Percentiles rank a stretch among this genome's conserved stretches.
phyloP scores from a whole-genome alignment of 2,888 invertebrate species.

The Dolichomitus sp. region DNA sequence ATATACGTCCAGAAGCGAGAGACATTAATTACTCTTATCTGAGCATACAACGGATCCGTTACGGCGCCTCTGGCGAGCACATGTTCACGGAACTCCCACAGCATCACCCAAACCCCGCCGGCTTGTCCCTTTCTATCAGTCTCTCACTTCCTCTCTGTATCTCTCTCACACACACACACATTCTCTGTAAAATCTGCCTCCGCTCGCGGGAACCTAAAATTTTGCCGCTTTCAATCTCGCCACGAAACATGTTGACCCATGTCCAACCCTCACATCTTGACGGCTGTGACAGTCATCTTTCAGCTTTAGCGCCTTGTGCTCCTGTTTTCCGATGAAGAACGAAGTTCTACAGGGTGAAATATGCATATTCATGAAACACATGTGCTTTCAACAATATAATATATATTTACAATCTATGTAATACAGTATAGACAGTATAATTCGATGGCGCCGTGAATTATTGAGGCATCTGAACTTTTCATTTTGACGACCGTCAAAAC shows the following conservation, averaged over 20 bases:
- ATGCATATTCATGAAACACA: not conserved
- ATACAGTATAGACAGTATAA: not conserved
- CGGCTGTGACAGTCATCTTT: constrained; percentile 21
- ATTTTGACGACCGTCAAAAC: too few relatives aligned
- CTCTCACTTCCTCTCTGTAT: constrained; percentile 66
- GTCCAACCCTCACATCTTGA: constrained; percentile 51
- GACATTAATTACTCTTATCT: constrained; percentile 82
- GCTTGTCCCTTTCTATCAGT: constrained; percentile 54
- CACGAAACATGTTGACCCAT: constrained; percentile 67
- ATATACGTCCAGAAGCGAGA: constrained; percentile 66
- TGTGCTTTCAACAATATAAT: not conserved
- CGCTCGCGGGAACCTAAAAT: constrained; percentile 42
- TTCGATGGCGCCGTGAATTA: not conserved
- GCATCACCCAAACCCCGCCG: constrained; percentile 49
- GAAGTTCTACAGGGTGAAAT: not conserved
- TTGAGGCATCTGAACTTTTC: too few relatives aligned
- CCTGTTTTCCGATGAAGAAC: not conserved
- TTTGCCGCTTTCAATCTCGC: constrained; percentile 59
- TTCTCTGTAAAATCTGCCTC: constrained; percentile 57
- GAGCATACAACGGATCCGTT: constrained; percentile 79
- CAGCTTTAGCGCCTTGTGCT: not conserved
- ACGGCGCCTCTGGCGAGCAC: constrained; percentile 45
- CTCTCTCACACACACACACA: constrained; percentile 6
- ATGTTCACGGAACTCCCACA: constrained; percentile 54
- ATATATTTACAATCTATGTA: not conserved